These are phyloP conservation scores for Chloroceryle inda DNA, from an alignment of 2,797 vertebrate species.

Conservation along the genomic window DNA sequence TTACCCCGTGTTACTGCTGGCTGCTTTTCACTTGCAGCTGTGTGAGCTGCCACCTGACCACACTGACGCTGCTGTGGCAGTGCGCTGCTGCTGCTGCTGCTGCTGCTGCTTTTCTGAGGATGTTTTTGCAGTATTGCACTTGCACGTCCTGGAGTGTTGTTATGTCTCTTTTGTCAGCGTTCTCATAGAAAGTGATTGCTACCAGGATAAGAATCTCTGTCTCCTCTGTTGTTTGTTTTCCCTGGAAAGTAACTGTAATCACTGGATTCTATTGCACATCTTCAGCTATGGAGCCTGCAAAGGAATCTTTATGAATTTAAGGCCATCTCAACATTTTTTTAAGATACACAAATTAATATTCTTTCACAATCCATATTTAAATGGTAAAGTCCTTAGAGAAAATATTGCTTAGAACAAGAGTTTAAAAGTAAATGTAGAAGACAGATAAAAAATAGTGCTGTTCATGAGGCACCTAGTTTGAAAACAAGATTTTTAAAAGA, in stretches of 20 bases:
- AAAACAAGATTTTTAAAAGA: background rate
- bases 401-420: background rate
- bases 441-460: background rate
- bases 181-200: background rate
- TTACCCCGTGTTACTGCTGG: background rate
- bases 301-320: background rate
- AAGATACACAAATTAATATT: background rate
- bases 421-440: background rate
- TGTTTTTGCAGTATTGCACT: background rate
- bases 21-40: background rate
- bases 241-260: background rate
- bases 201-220: background rate
- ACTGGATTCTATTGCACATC: accelerated
- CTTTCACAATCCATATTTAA: background rate
- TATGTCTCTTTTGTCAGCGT: background rate
- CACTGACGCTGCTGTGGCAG: accelerated
- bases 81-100: accelerated
- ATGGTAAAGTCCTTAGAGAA: background rate
- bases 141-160: background rate
- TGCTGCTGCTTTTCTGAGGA: background rate
- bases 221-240: background rate
- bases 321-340: background rate
- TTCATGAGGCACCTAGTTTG: background rate
- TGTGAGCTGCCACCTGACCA: background rate
- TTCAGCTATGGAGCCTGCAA: background rate